Evolutionary conservation across 2,888 invertebrate genomes (phyloP), one percentile per base, ranked within the genome.

Genomic region (Xanthorhoe designata): DNA sequence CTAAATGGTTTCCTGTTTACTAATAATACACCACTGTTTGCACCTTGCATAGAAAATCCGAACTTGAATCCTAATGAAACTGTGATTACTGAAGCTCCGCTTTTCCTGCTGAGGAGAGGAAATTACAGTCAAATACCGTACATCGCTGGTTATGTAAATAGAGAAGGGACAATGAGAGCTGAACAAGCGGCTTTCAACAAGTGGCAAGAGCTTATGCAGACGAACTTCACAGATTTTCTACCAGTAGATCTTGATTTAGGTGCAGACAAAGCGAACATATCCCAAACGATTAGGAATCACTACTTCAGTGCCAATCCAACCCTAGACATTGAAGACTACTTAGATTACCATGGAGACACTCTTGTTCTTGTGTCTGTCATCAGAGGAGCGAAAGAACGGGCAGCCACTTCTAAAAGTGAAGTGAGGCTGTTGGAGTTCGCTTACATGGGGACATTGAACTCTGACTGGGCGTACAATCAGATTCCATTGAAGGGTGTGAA

Each of bases 301-400:
- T 93, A 93, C 71, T 92, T 92, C 53, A 73, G 74, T 0, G 79
- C 81, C 8, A 80, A 73, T 24, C 38, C 66, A 0, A 78, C 73
- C 47, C 85, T 87, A 79, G 83, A 75, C 1, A 87, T 91, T 58
- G 82, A 87, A 61, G 90, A 91, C 68, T 93, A 77, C 66, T 78
- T 93, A 32, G 86, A 87, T 15, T 93, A 86, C 63, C 78, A 89
- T 42, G 93, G 93, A 17, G 93, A 93, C 53, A 85, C 84, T 3
- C 73, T 88, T 42, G 79, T 89, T 5, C 72, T 85, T 1, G 79
- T 90, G 4, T 83, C 93, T 0, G 77, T 80, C 0, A 85, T 91
- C 32, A 83, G 86, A 78, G 83, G 83, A 7, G 85, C 82, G 1
- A 78, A 75, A 17, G 90, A 90, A 73, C 84, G 92, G 68, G 85